Evolutionary conservation across 2,888 invertebrate species (phyloP).

Genomic region (Crepidodera aurea): DNA sequence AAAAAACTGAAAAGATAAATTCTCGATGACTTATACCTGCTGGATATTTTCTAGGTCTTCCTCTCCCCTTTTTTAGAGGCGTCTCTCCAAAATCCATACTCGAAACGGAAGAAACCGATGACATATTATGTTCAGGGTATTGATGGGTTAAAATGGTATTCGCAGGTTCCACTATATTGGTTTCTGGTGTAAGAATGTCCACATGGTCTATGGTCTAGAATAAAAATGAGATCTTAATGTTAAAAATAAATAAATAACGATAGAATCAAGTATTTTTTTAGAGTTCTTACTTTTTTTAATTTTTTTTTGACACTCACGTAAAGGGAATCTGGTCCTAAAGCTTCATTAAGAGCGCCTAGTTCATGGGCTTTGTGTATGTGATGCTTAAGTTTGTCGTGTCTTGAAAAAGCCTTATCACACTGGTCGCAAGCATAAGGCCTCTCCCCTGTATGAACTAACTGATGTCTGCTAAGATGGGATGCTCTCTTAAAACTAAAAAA

Average conservation of each 20-base stretch:
- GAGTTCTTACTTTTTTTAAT: too few relatives aligned
- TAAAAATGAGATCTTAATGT: too few relatives aligned
- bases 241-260: too few relatives aligned
- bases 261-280: too few relatives aligned
- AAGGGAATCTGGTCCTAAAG: conserved; percentile 39
- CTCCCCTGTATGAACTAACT: conserved; percentile 77
- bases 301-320: conserved; percentile 44
- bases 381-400: conserved; percentile 76
- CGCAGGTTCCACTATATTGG: conserved; percentile 31
- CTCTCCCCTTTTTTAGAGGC: conserved; percentile 63
- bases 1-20: conserved; percentile 1
- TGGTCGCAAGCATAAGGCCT: conserved; percentile 73
- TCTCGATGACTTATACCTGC: conserved; percentile 11
- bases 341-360: conserved; percentile 35
- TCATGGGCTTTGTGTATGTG: conserved; percentile 70
- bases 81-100: conserved; percentile 41
- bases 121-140: neutral
- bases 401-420: conserved; percentile 75
- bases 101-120: conserved; percentile 43
- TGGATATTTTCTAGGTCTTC: conserved; percentile 63
- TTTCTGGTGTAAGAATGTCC: conserved; percentile 40
- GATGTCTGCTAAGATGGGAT: conserved; percentile 74
- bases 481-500: conserved; percentile 70
- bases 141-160: neutral
- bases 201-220: conserved; percentile 42